phyloP scores from a whole-genome alignment of 2,113 vertebrate species.

The Perccottus glenii region DNA sequence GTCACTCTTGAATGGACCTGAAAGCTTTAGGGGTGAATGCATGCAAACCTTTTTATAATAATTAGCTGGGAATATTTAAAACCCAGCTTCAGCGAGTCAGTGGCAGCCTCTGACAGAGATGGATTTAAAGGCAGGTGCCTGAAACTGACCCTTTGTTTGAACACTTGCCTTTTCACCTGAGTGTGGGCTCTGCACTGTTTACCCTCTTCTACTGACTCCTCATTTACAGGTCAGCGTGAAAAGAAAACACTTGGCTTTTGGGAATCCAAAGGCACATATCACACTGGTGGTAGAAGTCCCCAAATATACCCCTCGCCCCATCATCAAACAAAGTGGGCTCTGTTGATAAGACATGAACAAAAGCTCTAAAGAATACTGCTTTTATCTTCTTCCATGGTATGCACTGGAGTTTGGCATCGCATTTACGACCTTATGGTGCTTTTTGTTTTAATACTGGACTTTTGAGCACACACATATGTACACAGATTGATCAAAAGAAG shows the following conservation, averaged over 20 bases:
- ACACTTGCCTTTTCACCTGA: conserved; percentile 47
- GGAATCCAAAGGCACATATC: conserved; percentile 25
- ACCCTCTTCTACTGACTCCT: conserved; percentile 56
- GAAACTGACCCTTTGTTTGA: conserved; percentile 55
- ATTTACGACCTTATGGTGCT: neutral
- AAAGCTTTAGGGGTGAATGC: conserved; percentile 1
- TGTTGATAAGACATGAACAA: neutral
- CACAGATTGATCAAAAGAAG: neutral
- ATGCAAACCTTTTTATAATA: neutral
- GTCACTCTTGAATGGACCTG: conserved; percentile 9
- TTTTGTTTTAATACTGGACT: conserved; percentile 5
- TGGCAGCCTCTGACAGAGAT: neutral
- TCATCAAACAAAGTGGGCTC: neutral
- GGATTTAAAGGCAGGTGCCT: conserved; percentile 12
- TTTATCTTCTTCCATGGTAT: conserved; percentile 29
- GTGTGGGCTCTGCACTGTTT: conserved; percentile 40
- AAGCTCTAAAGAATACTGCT: conserved; percentile 7
- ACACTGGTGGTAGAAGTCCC: conserved; percentile 22
- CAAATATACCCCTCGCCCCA: conserved; percentile 1
- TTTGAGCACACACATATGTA: neutral
- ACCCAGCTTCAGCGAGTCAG: neutral
- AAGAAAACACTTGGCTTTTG: conserved; percentile 55
- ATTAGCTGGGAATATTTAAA: neutral
- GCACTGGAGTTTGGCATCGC: neutral
- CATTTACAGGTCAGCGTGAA: conserved; percentile 68